Conservation (phyloP, 2,888 invertebrate species). For the Drosophila kambysellisi region DNA sequence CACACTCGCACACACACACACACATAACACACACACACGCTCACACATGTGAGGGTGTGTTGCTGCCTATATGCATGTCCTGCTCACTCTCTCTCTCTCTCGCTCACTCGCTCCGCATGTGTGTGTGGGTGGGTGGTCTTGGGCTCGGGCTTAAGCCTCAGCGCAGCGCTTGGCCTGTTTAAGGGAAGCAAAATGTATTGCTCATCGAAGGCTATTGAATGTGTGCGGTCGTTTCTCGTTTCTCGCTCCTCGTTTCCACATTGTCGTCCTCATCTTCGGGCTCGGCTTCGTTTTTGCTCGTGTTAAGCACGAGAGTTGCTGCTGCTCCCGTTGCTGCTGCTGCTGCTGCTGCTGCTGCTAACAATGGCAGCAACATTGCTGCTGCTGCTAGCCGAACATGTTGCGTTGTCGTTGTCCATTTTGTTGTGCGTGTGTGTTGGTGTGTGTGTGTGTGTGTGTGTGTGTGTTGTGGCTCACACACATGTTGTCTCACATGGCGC, state of each 20-base stretch:
- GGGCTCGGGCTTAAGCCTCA: conserved; percentile 37
- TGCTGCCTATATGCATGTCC: conserved; percentile 59
- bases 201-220: conserved; percentile 82
- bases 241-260: conserved; percentile 12
- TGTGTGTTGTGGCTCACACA: conserved; percentile 49
- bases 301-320: conserved; percentile 10
- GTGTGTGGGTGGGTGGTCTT: conserved; percentile 27
- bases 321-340: conserved; percentile 19
- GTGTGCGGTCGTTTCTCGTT: conserved; percentile 56
- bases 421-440: conserved; percentile 47
- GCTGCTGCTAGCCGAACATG: conserved; percentile 76
- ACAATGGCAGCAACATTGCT: conserved; percentile 67
- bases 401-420: conserved; percentile 72
- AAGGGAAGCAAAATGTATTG: conserved; percentile 80
- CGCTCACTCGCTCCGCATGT: conserved; percentile 1
- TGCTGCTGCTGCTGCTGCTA: conserved; percentile 32
- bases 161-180: conserved; percentile 45
- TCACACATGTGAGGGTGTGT: conserved; percentile 46
- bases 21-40: conserved; percentile 1
- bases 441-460: conserved; percentile 37
- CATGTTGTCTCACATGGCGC: conserved; percentile 71
- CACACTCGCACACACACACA: conserved; percentile 10
- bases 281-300: conserved; percentile 30
- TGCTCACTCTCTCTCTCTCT: conserved; percentile 40
- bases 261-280: conserved; percentile 8